Evolutionary conservation across 1,140 invertebrate species (phyloP).

Genomic region (Solenopsis invicta): DNA sequence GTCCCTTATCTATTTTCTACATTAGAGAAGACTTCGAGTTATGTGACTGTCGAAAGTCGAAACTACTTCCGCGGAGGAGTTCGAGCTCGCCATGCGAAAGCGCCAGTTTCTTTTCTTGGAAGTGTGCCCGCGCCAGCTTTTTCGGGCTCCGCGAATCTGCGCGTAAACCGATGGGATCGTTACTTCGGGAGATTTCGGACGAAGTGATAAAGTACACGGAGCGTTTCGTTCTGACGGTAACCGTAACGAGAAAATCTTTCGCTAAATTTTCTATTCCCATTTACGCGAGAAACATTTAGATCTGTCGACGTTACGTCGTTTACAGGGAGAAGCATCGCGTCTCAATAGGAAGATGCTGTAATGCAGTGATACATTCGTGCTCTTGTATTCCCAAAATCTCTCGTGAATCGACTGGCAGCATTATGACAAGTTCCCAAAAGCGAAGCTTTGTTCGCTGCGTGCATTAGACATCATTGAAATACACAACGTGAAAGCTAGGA

Average conservation of each 20-base stretch:
- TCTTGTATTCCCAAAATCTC: background rate
- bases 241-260: slow-evolving; percentile 14
- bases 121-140: slow-evolving; percentile 59
- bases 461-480: slow-evolving; percentile 61
- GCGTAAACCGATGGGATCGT: slow-evolving; percentile 58
- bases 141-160: slow-evolving; percentile 45
- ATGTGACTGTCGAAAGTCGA: slow-evolving; percentile 72
- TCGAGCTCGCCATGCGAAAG: slow-evolving; percentile 31
- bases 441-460: slow-evolving; percentile 53
- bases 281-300: slow-evolving; percentile 3
- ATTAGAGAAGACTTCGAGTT: slow-evolving; percentile 68
- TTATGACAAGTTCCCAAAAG: slow-evolving; percentile 53
- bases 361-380: slow-evolving; percentile 5
- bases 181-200: slow-evolving; percentile 43
- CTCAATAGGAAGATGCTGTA: slow-evolving; percentile 10
- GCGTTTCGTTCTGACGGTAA: slow-evolving; percentile 28
- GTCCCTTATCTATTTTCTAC: slow-evolving; percentile 66
- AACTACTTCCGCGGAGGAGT: slow-evolving; percentile 72
- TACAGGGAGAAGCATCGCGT: background rate
- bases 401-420: slow-evolving; percentile 39
- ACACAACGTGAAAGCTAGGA: slow-evolving; percentile 40
- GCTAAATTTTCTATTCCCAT: slow-evolving; percentile 42
- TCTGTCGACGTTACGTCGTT: slow-evolving; percentile 13
- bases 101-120: slow-evolving; percentile 66
- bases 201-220: slow-evolving; percentile 47